phyloP scores from a whole-genome alignment of 2,797 vertebrate genomes.

The Cryptoblepharus egeriae region DNA sequence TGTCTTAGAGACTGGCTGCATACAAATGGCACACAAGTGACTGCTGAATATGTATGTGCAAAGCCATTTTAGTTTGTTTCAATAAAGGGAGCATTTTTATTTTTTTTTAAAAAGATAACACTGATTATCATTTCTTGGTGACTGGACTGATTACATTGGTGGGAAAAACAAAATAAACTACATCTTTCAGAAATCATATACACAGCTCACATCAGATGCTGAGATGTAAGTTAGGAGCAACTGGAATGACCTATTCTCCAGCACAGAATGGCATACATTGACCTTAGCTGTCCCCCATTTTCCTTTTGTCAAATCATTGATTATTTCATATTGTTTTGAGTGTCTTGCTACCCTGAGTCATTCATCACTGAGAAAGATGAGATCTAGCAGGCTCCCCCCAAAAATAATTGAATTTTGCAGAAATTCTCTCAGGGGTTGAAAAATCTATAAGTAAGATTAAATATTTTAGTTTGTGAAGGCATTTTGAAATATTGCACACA shows the following conservation, averaged over 20 bases:
- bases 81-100: conserved; percentile 51
- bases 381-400: conserved; percentile 52
- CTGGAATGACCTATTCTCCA: conserved; percentile 49
- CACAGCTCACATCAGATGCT: conserved; percentile 57
- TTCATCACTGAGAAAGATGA: conserved; percentile 65
- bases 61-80: conserved; percentile 50
- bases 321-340: conserved; percentile 72
- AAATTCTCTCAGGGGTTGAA: conserved; percentile 68
- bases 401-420: conserved; percentile 74
- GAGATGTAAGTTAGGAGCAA: conserved; percentile 7
- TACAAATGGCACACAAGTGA: conserved; percentile 52
- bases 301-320: conserved; percentile 70
- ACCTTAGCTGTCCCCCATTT: conserved; percentile 39
- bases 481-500: conserved; percentile 56
- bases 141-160: conserved; percentile 51
- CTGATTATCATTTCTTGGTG: conserved; percentile 72
- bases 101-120: conserved; percentile 63
- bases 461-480: conserved; percentile 61
- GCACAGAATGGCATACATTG: conserved; percentile 15
- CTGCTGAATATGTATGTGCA: conserved; percentile 47
- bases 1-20: conserved; percentile 31
- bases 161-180: conserved; percentile 45
- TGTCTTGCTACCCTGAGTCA: conserved; percentile 57
- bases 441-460: conserved; percentile 71
- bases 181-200: conserved; percentile 52